Conservation (phyloP, 2,888 invertebrate species). For the Hirtodrosophila duncani region DNA sequence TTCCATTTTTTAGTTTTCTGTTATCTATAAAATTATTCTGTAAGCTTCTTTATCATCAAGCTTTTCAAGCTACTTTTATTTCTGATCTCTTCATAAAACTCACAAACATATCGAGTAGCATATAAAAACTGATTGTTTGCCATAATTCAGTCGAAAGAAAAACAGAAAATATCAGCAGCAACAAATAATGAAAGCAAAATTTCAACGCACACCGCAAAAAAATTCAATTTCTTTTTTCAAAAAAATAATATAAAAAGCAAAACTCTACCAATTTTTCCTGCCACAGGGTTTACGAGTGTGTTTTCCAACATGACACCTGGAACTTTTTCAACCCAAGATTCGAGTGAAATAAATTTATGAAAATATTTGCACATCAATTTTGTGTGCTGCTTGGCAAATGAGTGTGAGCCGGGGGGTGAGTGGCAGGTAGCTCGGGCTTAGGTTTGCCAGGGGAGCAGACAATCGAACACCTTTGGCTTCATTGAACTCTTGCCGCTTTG, state of each 20-base stretch:
- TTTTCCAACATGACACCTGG: constrained; percentile 66
- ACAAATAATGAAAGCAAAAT: constrained; percentile 12
- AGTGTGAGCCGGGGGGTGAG: constrained; percentile 1
- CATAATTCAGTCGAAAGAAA: too few relatives aligned
- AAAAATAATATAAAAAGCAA: background rate
- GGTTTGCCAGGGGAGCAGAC: too few relatives aligned
- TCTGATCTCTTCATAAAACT: too few relatives aligned
- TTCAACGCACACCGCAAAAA: constrained; percentile 31
- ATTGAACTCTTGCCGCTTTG: constrained; percentile 66
- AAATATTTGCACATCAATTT: constrained; percentile 72
- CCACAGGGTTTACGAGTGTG: constrained; percentile 17
- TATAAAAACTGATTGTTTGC: too few relatives aligned
- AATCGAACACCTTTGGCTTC: constrained; percentile 68
- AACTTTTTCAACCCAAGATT: too few relatives aligned
- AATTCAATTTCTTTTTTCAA: constrained; percentile 29
- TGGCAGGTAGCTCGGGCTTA: too few relatives aligned
- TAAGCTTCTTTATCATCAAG: too few relatives aligned
- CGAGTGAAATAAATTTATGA: constrained; percentile 68
- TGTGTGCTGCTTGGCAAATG: constrained; percentile 32
- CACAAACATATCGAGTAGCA: too few relatives aligned
- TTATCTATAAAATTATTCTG: too few relatives aligned
- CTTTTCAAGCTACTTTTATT: too few relatives aligned
- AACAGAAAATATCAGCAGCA: too few relatives aligned
- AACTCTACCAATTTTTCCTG: background rate
- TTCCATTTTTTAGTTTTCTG: too few relatives aligned